Conservation (phyloP, 2,797 vertebrate species). For the Pterois miles region DNA sequence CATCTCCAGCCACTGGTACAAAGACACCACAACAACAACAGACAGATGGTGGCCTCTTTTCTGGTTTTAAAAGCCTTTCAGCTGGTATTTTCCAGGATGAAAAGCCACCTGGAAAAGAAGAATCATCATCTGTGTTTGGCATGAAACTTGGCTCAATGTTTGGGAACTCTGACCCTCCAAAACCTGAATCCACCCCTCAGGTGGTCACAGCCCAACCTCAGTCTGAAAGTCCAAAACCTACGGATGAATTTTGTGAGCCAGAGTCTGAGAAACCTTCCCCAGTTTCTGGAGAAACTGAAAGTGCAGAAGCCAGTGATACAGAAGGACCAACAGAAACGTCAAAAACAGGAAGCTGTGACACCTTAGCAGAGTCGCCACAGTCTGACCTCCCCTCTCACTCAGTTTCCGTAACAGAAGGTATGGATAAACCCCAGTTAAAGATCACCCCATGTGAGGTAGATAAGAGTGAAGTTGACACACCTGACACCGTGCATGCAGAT, state of each 20-base stretch:
- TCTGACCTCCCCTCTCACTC: constrained; percentile 55
- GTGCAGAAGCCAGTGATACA: constrained; percentile 75
- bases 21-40: constrained; percentile 71
- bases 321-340: constrained; percentile 72
- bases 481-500: constrained; percentile 33
- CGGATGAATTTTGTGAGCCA: constrained; percentile 44
- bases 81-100: constrained; percentile 89
- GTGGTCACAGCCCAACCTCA: constrained; percentile 68
- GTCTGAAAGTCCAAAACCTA: constrained; percentile 46
- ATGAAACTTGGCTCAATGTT: constrained; percentile 82
- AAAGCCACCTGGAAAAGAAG: constrained; percentile 75
- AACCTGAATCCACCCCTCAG: constrained; percentile 58
- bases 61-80: constrained; percentile 90
- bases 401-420: constrained; percentile 52
- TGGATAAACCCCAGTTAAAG: constrained; percentile 52
- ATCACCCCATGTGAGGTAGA: constrained; percentile 45
- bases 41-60: constrained; percentile 81
- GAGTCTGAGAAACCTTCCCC: constrained; percentile 66
- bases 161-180: constrained; percentile 73
- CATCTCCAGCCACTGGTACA: constrained; percentile 60
- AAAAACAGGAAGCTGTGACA: constrained; percentile 75
- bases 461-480: constrained; percentile 27
- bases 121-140: constrained; percentile 79
- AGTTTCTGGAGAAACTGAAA: constrained; percentile 76
- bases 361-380: constrained; percentile 52